Conservation (phyloP, 2,113 vertebrate species). For the Apodemus speciosus region DNA sequence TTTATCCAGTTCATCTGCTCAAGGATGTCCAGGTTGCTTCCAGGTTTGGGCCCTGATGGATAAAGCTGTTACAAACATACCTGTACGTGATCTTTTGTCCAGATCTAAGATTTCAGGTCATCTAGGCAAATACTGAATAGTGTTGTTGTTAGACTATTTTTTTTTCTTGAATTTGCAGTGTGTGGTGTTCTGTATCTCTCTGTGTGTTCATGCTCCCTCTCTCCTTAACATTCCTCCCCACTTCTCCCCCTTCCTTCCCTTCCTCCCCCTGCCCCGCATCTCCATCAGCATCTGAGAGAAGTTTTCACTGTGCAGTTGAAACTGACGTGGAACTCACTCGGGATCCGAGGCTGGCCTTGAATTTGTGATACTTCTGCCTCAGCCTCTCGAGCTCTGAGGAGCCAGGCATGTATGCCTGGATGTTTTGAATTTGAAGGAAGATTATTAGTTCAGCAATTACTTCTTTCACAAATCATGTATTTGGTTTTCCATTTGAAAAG, state of each 20-base stretch:
- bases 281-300: neutral
- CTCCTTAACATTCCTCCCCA: no score
- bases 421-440: neutral
- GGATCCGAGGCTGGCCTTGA: neutral
- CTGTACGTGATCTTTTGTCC: neutral
- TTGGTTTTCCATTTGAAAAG: slow-evolving; percentile 21
- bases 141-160: neutral
- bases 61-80: slow-evolving; percentile 30
- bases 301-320: neutral
- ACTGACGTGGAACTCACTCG: neutral
- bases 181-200: slow-evolving; percentile 23
- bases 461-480: neutral
- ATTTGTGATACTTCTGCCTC: neutral
- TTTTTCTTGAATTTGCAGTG: slow-evolving; percentile 22
- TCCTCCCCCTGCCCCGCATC: neutral
- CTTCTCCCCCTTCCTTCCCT: neutral
- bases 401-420: neutral
- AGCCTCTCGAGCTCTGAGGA: neutral
- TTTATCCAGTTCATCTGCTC: neutral
- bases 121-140: slow-evolving; percentile 33
- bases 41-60: slow-evolving; percentile 16
- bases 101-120: slow-evolving; percentile 17
- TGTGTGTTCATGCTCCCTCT: neutral
- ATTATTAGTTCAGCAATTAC: neutral
- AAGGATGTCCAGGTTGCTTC: neutral